A percentile compares a stretch with the other conserved stretches of the same genome.
Evolutionary conservation across 1,140 invertebrate genomes (phyloP).

Genomic region (Drosophila paulistorum): DNA sequence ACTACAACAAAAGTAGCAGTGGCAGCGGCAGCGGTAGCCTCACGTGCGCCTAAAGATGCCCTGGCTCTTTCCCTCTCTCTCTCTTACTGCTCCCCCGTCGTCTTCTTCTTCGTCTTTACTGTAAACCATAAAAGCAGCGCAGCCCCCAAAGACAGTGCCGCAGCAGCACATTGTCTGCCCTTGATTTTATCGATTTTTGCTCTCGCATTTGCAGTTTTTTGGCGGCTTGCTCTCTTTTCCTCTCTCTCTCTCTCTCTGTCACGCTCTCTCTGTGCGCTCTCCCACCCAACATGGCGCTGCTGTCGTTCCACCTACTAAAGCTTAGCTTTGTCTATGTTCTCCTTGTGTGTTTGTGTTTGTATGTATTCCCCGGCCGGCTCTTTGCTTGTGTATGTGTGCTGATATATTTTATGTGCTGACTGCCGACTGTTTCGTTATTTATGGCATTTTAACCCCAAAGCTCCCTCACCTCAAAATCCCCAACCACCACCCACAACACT

Average conservation of each 20-base stretch:
- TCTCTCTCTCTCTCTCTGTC: slow-evolving; percentile 9
- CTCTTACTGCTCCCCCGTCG: slow-evolving; percentile 2
- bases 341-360: neutral
- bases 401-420: slow-evolving; percentile 69
- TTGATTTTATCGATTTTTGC: slow-evolving; percentile 78
- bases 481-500: slow-evolving; percentile 43
- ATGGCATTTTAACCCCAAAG: slow-evolving; percentile 71
- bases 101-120: neutral
- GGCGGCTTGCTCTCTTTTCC: slow-evolving; percentile 41
- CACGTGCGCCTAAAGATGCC: slow-evolving; percentile 64
- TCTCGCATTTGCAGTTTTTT: slow-evolving; percentile 60
- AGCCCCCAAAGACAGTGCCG: slow-evolving; percentile 15
- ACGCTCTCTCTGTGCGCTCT: slow-evolving; percentile 10
- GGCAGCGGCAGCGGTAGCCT: slow-evolving; percentile 36
- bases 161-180: slow-evolving; percentile 73
- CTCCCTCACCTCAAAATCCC: slow-evolving; percentile 21
- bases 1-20: neutral
- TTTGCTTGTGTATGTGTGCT: slow-evolving; percentile 26
- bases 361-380: slow-evolving; percentile 59
- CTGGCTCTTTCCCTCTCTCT: neutral
- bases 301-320: slow-evolving; percentile 33
- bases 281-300: slow-evolving; percentile 29
- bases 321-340: slow-evolving; percentile 48
- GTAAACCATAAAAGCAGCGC: slow-evolving; percentile 17
- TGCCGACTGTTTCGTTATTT: slow-evolving; percentile 74